Base-by-base conservation (phyloP, 2,888 invertebrate genomes). In the Pristionchus arcanus region DNA sequence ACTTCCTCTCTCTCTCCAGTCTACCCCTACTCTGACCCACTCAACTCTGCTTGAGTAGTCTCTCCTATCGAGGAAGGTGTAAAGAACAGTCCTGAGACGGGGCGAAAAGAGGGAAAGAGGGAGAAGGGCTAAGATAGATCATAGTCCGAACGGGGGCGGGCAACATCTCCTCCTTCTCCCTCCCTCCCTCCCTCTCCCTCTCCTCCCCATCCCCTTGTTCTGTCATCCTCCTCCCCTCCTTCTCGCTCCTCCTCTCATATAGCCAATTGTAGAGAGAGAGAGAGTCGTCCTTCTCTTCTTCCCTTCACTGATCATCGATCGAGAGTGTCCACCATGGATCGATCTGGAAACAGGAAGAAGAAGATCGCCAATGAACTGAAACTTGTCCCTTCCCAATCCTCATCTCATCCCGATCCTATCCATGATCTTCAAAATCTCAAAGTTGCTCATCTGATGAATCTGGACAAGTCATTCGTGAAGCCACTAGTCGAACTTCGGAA, bases 181-280 rank as follows among this genome's bases (percentile, higher is more conserved):
- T 49, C 53, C 53, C 21, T 21, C 53, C 13, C 83, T 55, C 59
- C 34, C 34, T 34, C 0, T 34, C 34, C 68, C 86, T 42, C 42
- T 34, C 53, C 71, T 49, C 90, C 74, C 53, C n/a, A 13, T 42
- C 81, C 49, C n/a, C 31, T 13, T 49, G 42, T 31, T 81, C 81
- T n/a, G 31, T 42, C 42, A 28, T 81, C 81, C 81, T 81, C 77
- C 9, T 42, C 37, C 21, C 49, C 28, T 15, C 49, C 31, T 31
- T 13, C 16, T 34, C 68, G 13, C 68, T 31, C 68, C 74, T 74
- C 71, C 37, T 63, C 25, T 63, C 63, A 63, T 63, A 63, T n/a
- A 63, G 63, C 63, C 63, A 63, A 63, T 63, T 63, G 63, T 63
- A 63, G 63, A 49, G 3, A 63, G 63, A n/a, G n/a, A 63, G 63